These are phyloP conservation scores for Pipra filicauda DNA, from an alignment of 2,113 vertebrate species.

Conservation along the genomic window DNA sequence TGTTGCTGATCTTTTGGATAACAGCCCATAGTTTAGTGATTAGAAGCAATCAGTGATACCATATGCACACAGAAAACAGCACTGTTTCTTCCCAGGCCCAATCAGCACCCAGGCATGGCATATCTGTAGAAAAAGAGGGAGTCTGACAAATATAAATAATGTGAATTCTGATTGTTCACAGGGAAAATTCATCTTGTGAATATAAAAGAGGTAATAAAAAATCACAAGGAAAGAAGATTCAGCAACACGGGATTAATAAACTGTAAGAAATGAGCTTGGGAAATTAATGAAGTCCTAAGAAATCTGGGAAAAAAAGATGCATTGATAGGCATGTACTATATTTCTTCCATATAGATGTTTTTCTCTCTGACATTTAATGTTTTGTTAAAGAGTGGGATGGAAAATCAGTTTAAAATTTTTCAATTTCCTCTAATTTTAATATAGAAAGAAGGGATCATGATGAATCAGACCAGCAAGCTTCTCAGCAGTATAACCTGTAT, in stretches of 20 bases:
- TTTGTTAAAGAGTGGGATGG: background rate
- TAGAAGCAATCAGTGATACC: background rate
- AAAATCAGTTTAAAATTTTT: background rate
- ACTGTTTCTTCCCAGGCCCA: background rate
- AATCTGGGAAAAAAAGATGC: conserved; percentile 5
- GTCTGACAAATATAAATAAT: background rate
- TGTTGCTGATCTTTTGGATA: background rate
- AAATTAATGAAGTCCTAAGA: conserved; percentile 49
- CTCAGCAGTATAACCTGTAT: background rate
- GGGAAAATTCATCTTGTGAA: background rate
- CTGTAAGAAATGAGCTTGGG: background rate
- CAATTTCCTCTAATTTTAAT: background rate
- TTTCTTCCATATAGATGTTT: background rate
- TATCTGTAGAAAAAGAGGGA: background rate
- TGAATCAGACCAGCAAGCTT: background rate
- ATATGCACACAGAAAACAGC: background rate
- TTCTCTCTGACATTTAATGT: background rate
- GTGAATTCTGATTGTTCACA: background rate
- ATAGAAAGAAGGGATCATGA: background rate
- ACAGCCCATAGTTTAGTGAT: background rate
- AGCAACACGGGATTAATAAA: conserved; percentile 16
- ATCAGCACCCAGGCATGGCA: background rate
- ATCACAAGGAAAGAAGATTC: background rate
- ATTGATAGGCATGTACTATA: background rate
- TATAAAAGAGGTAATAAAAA: conserved; percentile 23